Conservation (phyloP, 2,797 vertebrate genomes). For the Myotis vivesi region DNA sequence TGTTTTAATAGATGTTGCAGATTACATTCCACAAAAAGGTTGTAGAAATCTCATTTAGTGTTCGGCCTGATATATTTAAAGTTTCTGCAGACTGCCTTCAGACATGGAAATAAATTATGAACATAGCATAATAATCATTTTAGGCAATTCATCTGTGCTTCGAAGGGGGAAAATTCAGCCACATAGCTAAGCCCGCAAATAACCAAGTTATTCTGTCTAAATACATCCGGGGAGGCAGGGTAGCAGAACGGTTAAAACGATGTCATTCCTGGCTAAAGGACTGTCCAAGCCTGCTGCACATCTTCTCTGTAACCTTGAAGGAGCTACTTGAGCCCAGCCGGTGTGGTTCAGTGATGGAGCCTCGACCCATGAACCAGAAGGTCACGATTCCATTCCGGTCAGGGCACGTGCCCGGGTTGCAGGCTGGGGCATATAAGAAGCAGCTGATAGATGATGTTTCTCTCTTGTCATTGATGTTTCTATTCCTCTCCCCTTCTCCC, state of each 20-base stretch:
- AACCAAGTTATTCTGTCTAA: slow-evolving; percentile 34
- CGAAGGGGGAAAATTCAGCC: slow-evolving; percentile 24
- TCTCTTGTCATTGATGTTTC: no score
- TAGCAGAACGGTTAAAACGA: background rate
- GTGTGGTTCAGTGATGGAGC: no score
- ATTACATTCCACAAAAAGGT: slow-evolving; percentile 46
- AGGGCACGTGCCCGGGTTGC: no score
- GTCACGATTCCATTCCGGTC: no score
- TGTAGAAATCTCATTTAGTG: slow-evolving; percentile 52
- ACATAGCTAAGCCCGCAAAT: slow-evolving; percentile 6
- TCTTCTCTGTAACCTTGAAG: background rate
- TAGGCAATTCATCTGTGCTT: slow-evolving; percentile 44
- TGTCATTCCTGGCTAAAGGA: background rate
- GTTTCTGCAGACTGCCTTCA: slow-evolving; percentile 59
- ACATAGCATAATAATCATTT: slow-evolving; percentile 58
- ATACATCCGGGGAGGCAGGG: background rate
- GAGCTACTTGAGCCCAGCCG: background rate
- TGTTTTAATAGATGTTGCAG: slow-evolving; percentile 57
- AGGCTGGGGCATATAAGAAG: accelerated
- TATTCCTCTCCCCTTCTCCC: no score
- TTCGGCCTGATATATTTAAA: slow-evolving; percentile 56
- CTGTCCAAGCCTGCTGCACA: background rate
- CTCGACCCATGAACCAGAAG: no score
- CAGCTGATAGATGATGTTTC: no score
- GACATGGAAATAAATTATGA: slow-evolving; percentile 66